These are phyloP conservation scores for Drosophila fuyamai DNA, from an alignment of 1,140 invertebrate genomes.

Conservation along the genomic window DNA sequence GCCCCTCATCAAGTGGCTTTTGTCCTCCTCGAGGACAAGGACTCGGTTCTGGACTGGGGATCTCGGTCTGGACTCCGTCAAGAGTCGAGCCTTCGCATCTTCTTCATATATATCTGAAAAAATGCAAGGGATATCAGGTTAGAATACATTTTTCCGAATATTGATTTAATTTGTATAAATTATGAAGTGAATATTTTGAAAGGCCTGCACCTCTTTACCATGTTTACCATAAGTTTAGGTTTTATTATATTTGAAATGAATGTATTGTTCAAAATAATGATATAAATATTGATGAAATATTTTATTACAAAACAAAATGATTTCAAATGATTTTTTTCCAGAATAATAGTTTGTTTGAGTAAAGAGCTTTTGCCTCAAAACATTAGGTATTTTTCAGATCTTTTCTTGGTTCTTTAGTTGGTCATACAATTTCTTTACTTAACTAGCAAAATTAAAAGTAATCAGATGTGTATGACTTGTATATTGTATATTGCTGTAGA, in stretches of 20 bases:
- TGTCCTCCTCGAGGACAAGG: conserved; percentile 11
- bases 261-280: no score
- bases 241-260: no score
- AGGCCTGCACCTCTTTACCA: background rate
- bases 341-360: no score
- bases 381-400: no score
- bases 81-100: conserved; percentile 53
- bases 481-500: background rate
- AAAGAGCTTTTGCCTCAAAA: no score
- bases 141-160: background rate
- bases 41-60: conserved; percentile 22
- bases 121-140: background rate
- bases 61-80: conserved; percentile 47
- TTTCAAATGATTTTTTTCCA: no score
- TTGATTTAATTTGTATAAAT: no score
- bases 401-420: no score
- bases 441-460: background rate
- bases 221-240: background rate
- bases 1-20: conserved; percentile 23
- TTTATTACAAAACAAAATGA: no score
- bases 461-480: background rate
- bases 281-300: no score
- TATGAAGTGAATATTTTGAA: no score
- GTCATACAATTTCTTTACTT: no score
- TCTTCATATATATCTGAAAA: conserved; percentile 53